A percentile compares a stretch with the other conserved stretches of the same genome.
Conservation (phyloP, 2,113 vertebrate genomes). For the Myodes glareolus region DNA sequence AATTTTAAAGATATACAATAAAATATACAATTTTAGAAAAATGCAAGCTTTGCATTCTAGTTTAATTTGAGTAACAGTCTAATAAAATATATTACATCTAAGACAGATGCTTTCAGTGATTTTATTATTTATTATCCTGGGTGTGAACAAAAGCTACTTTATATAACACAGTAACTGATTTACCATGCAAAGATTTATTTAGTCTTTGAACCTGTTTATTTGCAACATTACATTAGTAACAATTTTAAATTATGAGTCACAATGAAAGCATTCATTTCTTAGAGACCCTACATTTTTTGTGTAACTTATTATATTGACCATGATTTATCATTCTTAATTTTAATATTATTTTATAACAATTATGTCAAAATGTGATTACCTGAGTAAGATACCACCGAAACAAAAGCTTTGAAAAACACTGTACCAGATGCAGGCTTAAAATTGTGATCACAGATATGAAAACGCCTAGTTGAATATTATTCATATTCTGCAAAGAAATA, state of each 20-base stretch:
- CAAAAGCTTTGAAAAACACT: conserved; percentile 15
- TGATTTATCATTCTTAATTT: neutral
- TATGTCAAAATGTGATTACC: neutral
- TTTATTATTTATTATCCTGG: neutral
- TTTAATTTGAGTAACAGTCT: neutral
- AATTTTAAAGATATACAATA: neutral
- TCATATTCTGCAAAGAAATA: conserved; percentile 66
- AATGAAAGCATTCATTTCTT: neutral
- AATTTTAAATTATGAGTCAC: neutral
- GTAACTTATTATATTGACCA: neutral
- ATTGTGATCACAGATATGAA: conserved; percentile 8
- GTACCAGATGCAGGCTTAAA: conserved; percentile 7
- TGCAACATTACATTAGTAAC: neutral
- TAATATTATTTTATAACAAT: neutral
- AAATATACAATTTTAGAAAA: neutral
- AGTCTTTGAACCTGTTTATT: neutral
- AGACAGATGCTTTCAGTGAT: neutral
- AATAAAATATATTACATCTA: neutral
- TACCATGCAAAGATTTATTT: neutral
- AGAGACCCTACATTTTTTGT: neutral
- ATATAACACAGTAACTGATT: neutral
- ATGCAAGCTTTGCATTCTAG: neutral
- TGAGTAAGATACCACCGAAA: neutral
- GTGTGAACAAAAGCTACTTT: neutral
- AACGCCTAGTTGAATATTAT: conserved; percentile 62